Evolutionary conservation across 2,888 invertebrate genomes (phyloP).

Genomic region (Lasioglossum marginatum): DNA sequence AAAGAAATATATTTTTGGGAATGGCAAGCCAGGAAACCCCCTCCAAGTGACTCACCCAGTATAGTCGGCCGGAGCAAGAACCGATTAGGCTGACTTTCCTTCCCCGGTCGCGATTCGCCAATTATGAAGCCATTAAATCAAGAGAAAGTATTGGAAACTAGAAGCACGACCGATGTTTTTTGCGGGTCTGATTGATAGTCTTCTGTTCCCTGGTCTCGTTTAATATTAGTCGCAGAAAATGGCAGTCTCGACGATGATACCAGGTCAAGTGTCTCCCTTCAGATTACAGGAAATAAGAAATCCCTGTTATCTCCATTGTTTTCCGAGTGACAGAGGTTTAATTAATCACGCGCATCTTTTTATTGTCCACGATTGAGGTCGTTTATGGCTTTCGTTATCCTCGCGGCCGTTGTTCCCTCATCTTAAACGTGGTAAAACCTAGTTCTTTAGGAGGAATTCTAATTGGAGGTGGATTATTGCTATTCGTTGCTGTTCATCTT

Average conservation of each 20-base stretch:
- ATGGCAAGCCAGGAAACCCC: neutral
- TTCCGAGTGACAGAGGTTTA: neutral
- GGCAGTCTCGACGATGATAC: neutral
- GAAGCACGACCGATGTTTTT: conserved; percentile 19
- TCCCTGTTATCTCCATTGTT: neutral
- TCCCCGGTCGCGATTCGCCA: conserved; percentile 17
- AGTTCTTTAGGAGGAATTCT: neutral
- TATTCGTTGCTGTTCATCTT: neutral
- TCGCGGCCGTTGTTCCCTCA: neutral
- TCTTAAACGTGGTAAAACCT: neutral
- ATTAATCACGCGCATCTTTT: neutral
- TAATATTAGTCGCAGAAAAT: neutral
- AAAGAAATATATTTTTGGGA: neutral
- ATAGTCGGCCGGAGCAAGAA: conserved; percentile 1
- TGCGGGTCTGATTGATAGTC: conserved; percentile 11
- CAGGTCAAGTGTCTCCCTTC: neutral
- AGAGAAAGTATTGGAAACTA: conserved; percentile 40
- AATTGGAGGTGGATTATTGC: neutral
- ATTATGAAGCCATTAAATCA: conserved; percentile 40
- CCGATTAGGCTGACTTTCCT: conserved; percentile 33
- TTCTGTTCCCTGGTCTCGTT: neutral
- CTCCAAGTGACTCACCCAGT: neutral
- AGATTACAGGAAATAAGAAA: neutral
- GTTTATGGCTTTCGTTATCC: conserved; percentile 5
- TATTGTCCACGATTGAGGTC: neutral